Evolutionary conservation across 2,797 vertebrate genomes (phyloP).

Genomic region (Neosalanx taihuensis): DNA sequence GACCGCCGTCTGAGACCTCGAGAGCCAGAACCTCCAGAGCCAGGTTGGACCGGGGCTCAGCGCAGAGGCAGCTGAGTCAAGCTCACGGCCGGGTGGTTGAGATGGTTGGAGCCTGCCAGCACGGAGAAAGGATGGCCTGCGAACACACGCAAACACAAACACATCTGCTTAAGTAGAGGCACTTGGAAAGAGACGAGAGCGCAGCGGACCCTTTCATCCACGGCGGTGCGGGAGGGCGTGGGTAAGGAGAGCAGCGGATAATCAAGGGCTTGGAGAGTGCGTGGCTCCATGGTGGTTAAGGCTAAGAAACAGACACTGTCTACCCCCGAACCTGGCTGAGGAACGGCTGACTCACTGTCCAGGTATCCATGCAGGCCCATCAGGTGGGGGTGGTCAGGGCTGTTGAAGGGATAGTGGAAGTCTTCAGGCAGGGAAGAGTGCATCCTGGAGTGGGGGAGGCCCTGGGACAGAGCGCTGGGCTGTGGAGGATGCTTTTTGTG

Average conservation of each 20-base stretch:
- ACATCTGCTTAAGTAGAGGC: neutral
- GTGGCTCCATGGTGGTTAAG: too few relatives aligned
- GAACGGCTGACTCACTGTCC: constrained; percentile 82
- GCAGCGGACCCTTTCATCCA: too few relatives aligned
- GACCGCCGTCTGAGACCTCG: neutral
- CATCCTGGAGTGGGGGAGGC: constrained; percentile 85
- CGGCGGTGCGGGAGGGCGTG: too few relatives aligned
- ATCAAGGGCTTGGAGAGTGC: too few relatives aligned
- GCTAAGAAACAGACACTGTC: neutral
- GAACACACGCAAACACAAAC: constrained; percentile 17
- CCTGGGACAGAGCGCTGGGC: constrained; percentile 83
- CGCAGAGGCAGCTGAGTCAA: constrained; percentile 82
- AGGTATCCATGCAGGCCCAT: constrained; percentile 96
- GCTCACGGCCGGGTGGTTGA: constrained; percentile 76
- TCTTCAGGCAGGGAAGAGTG: constrained; percentile 91
- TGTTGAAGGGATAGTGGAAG: constrained; percentile 94
- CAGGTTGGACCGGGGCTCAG: constrained; percentile 47
- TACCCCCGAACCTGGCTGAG: neutral
- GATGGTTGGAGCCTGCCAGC: constrained; percentile 76
- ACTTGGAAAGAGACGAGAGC: neutral
- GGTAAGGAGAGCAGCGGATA: too few relatives aligned
- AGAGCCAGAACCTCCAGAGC: neutral
- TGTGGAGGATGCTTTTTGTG: constrained; percentile 99
- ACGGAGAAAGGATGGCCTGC: constrained; percentile 95
- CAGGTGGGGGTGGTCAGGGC: constrained; percentile 92